Evolutionary conservation across 1,140 invertebrate genomes (phyloP), one percentile per base, ranked within the genome.

Genomic region (Temnothorax curvispinosus): DNA sequence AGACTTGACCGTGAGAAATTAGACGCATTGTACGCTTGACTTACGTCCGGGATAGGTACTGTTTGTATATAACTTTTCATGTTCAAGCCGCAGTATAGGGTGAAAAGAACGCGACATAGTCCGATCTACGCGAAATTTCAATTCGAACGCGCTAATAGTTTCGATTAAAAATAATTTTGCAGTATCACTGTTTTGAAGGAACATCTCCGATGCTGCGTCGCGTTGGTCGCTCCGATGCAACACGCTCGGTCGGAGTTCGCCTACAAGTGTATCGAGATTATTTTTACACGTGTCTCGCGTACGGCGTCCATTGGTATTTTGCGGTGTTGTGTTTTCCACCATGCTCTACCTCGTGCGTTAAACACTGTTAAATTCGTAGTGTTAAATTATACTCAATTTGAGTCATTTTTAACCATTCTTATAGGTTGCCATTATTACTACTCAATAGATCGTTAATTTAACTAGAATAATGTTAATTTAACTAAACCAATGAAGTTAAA

Each of bases 251-350:
- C n/a, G 13, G 54, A 60, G 6, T 52, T 44, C 35, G 54, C 69
- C 8, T 38, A 58, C 47, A 38, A 56, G 41, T 81, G 32, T 75
- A 75, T 74, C 67, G 69, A 50, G 69, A 84, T 82, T 84, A 84
- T 84, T 75, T 84, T 84, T 84, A 84, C 80, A 84, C 69, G 69
- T 84, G 80, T 47, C 71, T 32, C 44, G 69, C 54, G 21, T 50
- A 35, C 80, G 50, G 52, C 80, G 80, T 82, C 80, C 80, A 74
- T 56, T 74, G 80, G 67, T 60, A 64, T 32, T 65, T 67, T 38
- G 44, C 32, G 62, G 21, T 38, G 60, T 52, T 65, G 8, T 52
- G 67, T n/a, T 58, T 67, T 47, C 18, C 69, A 47, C 21, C 15
- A 41, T 21, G 21, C 18, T 56, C 21, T 21, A 21, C 32, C 35